Conservation (phyloP, 1,140 invertebrate species). For the Plectrocnemia conspersa region DNA sequence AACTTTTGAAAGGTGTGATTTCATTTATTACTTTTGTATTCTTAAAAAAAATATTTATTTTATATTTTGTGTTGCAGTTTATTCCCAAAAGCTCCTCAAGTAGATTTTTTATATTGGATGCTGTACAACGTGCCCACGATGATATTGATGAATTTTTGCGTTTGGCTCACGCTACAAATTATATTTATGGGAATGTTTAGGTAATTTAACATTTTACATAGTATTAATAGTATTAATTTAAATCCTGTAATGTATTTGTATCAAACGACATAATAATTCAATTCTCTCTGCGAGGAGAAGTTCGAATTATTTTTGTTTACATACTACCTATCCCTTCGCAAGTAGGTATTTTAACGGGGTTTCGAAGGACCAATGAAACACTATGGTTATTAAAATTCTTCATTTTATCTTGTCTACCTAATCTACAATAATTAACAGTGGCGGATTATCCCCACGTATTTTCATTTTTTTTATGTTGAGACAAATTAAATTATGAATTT, state of each 20-base stretch:
- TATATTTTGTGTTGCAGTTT: slow-evolving; percentile 41
- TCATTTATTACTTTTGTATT: slow-evolving; percentile 17
- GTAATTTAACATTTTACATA: slow-evolving; percentile 36
- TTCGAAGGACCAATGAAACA: no score
- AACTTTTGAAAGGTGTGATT: slow-evolving; percentile 60
- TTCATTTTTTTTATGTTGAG: no score
- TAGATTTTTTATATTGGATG: slow-evolving; percentile 77
- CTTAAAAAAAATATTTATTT: not conserved
- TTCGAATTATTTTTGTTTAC: no score
- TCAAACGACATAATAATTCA: not conserved
- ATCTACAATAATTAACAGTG: no score
- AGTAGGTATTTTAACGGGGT: no score
- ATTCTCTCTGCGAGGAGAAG: not conserved
- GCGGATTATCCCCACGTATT: no score
- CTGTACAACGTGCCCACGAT: slow-evolving; percentile 63
- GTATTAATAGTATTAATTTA: no score
- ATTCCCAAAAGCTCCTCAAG: slow-evolving; percentile 54
- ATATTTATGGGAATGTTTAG: slow-evolving; percentile 70
- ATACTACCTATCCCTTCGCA: no score
- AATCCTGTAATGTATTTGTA: not conserved
- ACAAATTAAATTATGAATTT: no score
- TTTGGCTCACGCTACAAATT: slow-evolving; percentile 68
- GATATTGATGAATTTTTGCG: slow-evolving; percentile 65
- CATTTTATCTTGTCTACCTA: no score
- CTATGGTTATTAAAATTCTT: no score